Evolutionary conservation across 2,797 vertebrate species (phyloP), one percentile per base, ranked within the genome.

Genomic region (Poeciliopsis paucimaculata): DNA sequence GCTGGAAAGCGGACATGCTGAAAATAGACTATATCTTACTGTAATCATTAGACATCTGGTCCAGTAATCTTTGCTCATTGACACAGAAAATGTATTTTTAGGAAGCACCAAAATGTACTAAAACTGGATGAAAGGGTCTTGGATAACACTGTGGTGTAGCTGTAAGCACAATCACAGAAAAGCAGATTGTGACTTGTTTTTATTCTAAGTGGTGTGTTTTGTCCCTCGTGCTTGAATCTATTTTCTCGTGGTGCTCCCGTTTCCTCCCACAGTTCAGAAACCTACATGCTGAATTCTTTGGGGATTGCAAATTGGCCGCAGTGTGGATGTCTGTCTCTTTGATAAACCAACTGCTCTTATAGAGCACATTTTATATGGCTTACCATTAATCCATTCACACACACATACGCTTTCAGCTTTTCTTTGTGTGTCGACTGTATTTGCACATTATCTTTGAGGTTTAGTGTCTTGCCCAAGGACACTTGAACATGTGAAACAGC

Each of bases 181-280:
- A 53, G 28, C 28, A 31, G 23, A 49, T 73, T 73, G 36, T 39
- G 34, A 41, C 53, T 31, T 11, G 2, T 6, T 39, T 26, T 75
- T 75, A 28, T 43, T 39, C 13, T 20, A 28, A 23, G 23, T 39
- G 16, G 15, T 51, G 18, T 34, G 6, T 70, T 16, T 41, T 36
- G n/a, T 47, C 57, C 18, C 75, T 4, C 5, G 43, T 64, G 41
- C 16, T n/a, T 64, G 39, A 55, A 46, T 64, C 46, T 51, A 20
- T 77, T 66, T 70, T 41, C 36, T 74, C 73, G 57, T 1, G 8
- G 18, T 16, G 39, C 41, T 45, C 28, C 41, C 46, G 74, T 76
- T 76, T 62, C n/a, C 43, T 34, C 55, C n/a, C 41, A 76, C 74
- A 34, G n/a, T 20, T n/a, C 55, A 46, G 28, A 62, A 60, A 36